phyloP scores from a whole-genome alignment of 2,797 vertebrate species.

The Acipenser oxyrinchus region DNA sequence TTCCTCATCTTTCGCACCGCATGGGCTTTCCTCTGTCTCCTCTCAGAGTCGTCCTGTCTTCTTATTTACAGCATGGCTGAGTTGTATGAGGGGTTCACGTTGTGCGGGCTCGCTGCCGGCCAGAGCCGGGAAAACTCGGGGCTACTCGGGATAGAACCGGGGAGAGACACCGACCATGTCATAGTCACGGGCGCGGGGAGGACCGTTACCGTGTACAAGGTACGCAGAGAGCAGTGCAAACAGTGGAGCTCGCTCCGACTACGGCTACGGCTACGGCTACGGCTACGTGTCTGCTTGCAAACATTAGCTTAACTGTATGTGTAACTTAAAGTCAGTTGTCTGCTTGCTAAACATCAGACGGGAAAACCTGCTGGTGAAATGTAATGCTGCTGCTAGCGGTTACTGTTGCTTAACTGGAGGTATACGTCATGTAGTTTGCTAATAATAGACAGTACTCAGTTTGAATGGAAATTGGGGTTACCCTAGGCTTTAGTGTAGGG shows the following conservation, averaged over 20 bases:
- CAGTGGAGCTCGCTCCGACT: too few relatives aligned
- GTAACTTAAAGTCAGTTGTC: neutral
- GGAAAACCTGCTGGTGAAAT: too few relatives aligned
- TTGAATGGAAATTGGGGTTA: too few relatives aligned
- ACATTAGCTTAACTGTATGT: neutral
- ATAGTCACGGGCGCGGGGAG: conserved; percentile 73
- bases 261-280: too few relatives aligned
- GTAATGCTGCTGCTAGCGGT: too few relatives aligned
- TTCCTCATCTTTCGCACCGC: too few relatives aligned
- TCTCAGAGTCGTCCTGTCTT: neutral
- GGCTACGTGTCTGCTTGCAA: neutral
- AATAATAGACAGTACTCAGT: too few relatives aligned
- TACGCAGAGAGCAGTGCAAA: conserved; percentile 27
- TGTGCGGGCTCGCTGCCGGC: conserved; percentile 58
- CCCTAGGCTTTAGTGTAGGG: too few relatives aligned
- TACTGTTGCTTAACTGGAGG: too few relatives aligned
- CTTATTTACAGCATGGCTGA: conserved; percentile 66
- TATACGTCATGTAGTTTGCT: too few relatives aligned
- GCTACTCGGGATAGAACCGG: conserved; percentile 62
- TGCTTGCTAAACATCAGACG: too few relatives aligned
- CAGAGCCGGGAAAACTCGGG: conserved; percentile 36
- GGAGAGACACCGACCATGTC: conserved; percentile 67
- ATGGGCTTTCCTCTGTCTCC: too few relatives aligned
- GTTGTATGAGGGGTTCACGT: conserved; percentile 77
- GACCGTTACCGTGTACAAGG: conserved; percentile 81